Evolutionary conservation across 2,888 invertebrate genomes (phyloP), one percentile per base, ranked within the genome.

Genomic region (Pelosia muscerda): DNA sequence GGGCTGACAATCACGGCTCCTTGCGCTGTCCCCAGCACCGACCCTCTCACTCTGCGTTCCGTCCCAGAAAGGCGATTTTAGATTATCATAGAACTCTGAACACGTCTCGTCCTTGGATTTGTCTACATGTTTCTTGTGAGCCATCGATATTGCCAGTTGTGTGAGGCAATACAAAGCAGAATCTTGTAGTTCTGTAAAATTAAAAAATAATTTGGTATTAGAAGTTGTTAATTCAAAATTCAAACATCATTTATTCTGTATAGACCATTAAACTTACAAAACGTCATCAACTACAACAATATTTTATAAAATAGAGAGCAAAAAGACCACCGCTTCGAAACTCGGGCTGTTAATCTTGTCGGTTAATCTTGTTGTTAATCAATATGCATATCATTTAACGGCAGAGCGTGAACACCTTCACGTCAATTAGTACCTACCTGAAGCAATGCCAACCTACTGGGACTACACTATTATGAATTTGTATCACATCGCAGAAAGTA

Each of bases 131-230:
- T 83, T 88, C 68, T 86, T 88, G 22, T 81, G 76, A 8, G 75
- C 71, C 26, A 87, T 81, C 0, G 93, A 90, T 71, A 91, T 89
- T 0, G 86, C 69, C 10, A 95, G 75, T 57, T 90, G 90, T 0
- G 89, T 86, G 58, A 95, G 76, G 61, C 90, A 94, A 71, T 87
- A 87, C 49, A 93, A 65, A 0, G 87, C 88, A 1, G 92, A 88
- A 13, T 90, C 86, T 88, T 88, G 90, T 34, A 92, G 81, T 72
- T 90, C 94, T 95, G 85, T 23, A 89, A 92, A 11, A 9, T 62
- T 11, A 0, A 15, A 54, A 49, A 65, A 8, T 13, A 2, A 22
- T 23, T 13, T 11, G 0, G n/a, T 11, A 34, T 19, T 23, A 26
- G 13, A 1, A 25, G 34, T 5, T 19, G 49, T 49, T n/a, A n/a